Evolutionary conservation across 2,888 invertebrate genomes (phyloP).

Genomic region (Ormia ochracea): DNA sequence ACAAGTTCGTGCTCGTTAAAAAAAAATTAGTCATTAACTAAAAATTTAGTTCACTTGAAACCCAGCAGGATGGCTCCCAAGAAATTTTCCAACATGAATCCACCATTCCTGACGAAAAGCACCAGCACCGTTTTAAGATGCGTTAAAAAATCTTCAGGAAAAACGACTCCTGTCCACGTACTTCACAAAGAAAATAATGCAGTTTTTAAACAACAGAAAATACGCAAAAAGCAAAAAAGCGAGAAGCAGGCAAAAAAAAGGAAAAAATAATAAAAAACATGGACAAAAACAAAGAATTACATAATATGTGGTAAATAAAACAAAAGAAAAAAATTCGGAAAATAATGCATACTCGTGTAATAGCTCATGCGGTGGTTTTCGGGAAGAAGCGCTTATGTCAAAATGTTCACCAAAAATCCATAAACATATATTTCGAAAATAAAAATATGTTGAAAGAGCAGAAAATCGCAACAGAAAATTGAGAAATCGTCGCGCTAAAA

Average conservation of each 20-base stretch:
- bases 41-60: background rate
- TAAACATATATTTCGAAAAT: too few species aligned
- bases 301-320: constrained; percentile 34
- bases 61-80: background rate
- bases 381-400: background rate
- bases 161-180: background rate
- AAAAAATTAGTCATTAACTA: background rate
- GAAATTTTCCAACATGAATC: background rate
- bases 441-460: too few species aligned
- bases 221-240: background rate
- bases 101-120: background rate
- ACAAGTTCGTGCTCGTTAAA: too few species aligned
- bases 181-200: background rate
- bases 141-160: constrained; percentile 4
- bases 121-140: constrained; percentile 35
- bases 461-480: too few species aligned
- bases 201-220: constrained; percentile 26
- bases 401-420: background rate
- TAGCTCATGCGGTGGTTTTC: background rate
- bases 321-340: background rate
- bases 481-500: too few species aligned
- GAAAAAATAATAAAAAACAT: constrained; percentile 7
- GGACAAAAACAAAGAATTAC: constrained; percentile 41
- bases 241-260: background rate
- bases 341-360: constrained; percentile 19